Conservation (phyloP, 2,113 vertebrate genomes). For the Lepus americanus region DNA sequence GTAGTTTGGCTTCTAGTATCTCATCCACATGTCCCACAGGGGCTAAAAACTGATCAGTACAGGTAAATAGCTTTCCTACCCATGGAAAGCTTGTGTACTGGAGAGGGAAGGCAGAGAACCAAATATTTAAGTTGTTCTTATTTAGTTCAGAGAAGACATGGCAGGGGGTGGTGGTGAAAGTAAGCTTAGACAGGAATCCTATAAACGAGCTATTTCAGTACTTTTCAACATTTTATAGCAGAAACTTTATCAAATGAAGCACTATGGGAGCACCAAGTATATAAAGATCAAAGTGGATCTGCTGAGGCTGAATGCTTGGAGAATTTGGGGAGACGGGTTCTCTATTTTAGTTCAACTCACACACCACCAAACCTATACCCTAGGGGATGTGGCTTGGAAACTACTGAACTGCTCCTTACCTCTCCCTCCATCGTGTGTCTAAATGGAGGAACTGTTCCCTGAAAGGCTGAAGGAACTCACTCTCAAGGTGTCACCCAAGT, state of each 20-base stretch:
- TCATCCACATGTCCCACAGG: not conserved
- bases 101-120: not conserved
- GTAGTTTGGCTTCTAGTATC: not conserved
- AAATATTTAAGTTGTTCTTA: not conserved
- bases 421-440: no score
- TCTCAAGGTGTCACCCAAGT: not conserved
- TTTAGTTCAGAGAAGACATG: not conserved
- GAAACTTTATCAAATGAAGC: not conserved
- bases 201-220: not conserved
- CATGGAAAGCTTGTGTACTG: not conserved
- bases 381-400: not conserved
- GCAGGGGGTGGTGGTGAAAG: not conserved
- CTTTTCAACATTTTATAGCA: constrained; percentile 32
- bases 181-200: constrained; percentile 12
- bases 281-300: not conserved
- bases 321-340: not conserved
- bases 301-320: not conserved
- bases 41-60: not conserved
- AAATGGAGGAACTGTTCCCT: not conserved
- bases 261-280: not conserved
- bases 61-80: not conserved
- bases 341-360: not conserved
- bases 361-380: not conserved
- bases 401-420: fast-evolving
- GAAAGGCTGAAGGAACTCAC: not conserved